Evolutionary conservation across 2,797 vertebrate species (phyloP), one percentile per base, ranked within the genome.

Genomic region (Lophotriccus pileatus): DNA sequence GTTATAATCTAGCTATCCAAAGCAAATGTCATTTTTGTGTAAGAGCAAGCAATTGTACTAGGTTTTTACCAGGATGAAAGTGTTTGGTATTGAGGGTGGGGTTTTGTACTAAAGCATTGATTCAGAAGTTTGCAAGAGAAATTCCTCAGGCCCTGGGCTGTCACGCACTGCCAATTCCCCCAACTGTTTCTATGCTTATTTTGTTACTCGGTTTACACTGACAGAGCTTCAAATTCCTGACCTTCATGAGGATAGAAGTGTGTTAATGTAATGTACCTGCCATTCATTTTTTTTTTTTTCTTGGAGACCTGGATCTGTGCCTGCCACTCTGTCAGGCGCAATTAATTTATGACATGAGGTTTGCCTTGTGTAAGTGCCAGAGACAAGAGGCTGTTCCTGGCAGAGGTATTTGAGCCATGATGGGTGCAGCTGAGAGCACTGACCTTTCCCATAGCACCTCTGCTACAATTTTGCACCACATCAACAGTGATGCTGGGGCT

Each of bases 161-260:
- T 41, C 69, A 23, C 1, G 14, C 3, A 9, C n/a, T 74, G 10
- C 0, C 0, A 46, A 15, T 43, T 73, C 11, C 37, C 12, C 15
- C 22, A 21, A 3, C 34, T 72, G 23, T 46, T 93, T 66, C 62
- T 41, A 0, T 59, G 21, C 32, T 60, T 90, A 44, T 34, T 32
- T 66, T 37, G 43, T 23, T 62, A 66, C 3, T 39, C 32, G 64
- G 7, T 50, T 95, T 73, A 60, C 37, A 34, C 15, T 75, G 59
- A 62, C 20, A 69, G 43, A 23, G 5, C 21, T 90, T 92, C 58
- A 58, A 50, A 86, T 62, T 84, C 47, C 47, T 73, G 39, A 36
- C 8, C 2, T 72, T 69, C 12, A 25, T 53, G 52, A 69, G 3
- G 27, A 28, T 36, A 60, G 58, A 86, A 43, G 9, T 75, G 10